Conservation (phyloP, 2,797 vertebrate genomes). For the Rhabdomys pumilio region DNA sequence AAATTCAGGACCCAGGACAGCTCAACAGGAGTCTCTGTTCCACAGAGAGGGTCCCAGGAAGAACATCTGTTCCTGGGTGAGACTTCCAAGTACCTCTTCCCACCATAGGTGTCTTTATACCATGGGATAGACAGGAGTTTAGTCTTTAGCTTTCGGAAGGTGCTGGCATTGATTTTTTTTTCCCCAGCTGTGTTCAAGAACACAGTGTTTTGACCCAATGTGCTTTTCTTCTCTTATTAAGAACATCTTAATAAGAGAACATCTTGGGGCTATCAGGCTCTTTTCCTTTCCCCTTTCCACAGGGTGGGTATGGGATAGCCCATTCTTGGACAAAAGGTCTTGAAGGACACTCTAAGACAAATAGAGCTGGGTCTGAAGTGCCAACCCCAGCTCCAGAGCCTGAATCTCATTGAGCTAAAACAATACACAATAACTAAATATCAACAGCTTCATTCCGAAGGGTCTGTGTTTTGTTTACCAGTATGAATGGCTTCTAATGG, state of each 20-base stretch:
- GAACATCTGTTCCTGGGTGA: background rate
- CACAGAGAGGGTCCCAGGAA: background rate
- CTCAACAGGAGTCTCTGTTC: background rate
- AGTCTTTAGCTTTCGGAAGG: background rate
- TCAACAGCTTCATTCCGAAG: constrained; percentile 6
- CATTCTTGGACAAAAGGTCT: no score
- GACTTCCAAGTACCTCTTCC: background rate
- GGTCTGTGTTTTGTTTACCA: background rate
- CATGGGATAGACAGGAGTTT: no score
- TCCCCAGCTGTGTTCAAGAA: background rate
- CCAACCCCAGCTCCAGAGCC: background rate
- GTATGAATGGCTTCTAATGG: background rate
- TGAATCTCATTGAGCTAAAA: background rate
- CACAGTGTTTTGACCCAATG: background rate
- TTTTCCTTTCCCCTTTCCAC: background rate
- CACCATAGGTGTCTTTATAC: background rate
- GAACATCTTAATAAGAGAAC: no score
- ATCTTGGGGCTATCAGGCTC: background rate
- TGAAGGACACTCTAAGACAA: background rate
- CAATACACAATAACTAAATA: no score
- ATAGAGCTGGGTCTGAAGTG: background rate
- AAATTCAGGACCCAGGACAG: background rate
- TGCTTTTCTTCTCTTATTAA: background rate
- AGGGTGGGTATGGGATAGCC: background rate
- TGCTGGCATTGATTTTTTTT: background rate